phyloP scores from a whole-genome alignment of 1,140 invertebrate genomes.

The Octopus bimaculoides region DNA sequence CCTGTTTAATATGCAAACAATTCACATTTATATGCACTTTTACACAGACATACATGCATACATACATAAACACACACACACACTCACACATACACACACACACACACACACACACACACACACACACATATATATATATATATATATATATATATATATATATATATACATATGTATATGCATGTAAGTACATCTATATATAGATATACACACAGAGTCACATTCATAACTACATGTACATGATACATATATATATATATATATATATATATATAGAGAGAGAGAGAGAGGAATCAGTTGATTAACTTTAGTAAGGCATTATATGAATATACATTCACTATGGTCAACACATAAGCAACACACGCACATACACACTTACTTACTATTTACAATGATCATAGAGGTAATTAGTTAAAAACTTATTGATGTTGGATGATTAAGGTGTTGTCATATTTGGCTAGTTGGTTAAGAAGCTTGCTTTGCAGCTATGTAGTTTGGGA shows the following conservation, averaged over 20 bases:
- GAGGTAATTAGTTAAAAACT: too few relatives aligned
- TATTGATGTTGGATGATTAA: too few relatives aligned
- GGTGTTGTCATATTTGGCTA: too few relatives aligned
- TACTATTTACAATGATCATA: too few relatives aligned
- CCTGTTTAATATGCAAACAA: background rate
- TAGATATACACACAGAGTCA: background rate
- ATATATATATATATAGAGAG: background rate
- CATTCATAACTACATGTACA: too few relatives aligned
- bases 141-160: background rate
- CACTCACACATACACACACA: background rate
- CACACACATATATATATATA: slow-evolving; percentile 1
- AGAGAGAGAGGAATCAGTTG: too few relatives aligned
- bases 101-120: background rate
- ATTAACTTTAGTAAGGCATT: too few relatives aligned
- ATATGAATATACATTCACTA: too few relatives aligned
- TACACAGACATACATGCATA: background rate
- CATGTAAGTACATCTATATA: background rate
- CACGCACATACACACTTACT: too few relatives aligned
- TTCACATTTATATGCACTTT: background rate
- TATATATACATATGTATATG: background rate
- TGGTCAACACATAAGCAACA: too few relatives aligned
- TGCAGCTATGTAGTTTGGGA: too few relatives aligned
- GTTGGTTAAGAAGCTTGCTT: too few relatives aligned
- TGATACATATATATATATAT: background rate
- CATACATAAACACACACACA: background rate